These are phyloP conservation scores for Anarsia innoxiella DNA, from an alignment of 2,888 invertebrate species.

Conservation along the genomic window DNA sequence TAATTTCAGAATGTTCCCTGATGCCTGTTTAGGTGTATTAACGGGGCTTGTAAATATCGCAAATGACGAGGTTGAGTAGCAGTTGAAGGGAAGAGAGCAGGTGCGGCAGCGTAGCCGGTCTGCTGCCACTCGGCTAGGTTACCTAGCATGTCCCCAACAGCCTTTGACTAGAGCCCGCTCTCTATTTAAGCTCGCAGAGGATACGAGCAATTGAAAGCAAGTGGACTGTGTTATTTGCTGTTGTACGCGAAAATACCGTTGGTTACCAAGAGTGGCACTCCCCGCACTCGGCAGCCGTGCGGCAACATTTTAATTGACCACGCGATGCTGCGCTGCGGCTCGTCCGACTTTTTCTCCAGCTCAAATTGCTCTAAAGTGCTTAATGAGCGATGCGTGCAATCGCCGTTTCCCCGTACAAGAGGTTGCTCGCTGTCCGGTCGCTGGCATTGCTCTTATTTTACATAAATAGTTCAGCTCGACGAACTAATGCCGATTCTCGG, in stretches of 20 bases:
- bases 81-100: slow-evolving; percentile 3
- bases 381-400: slow-evolving; percentile 75
- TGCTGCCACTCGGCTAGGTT: slow-evolving; percentile 1
- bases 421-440: slow-evolving; percentile 36
- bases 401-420: slow-evolving; percentile 70
- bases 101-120: slow-evolving; percentile 4
- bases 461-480: slow-evolving; percentile 70
- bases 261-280: slow-evolving; percentile 24
- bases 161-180: slow-evolving; percentile 8
- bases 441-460: slow-evolving; percentile 59
- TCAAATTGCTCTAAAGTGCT: slow-evolving; percentile 75
- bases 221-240: slow-evolving; percentile 16
- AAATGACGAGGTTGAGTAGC: slow-evolving; percentile 4
- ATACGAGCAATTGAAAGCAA: slow-evolving; percentile 15
- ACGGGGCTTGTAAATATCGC: slow-evolving; percentile 8
- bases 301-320: slow-evolving; percentile 72
- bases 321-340: slow-evolving; percentile 66
- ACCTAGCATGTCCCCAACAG: slow-evolving; percentile 6
- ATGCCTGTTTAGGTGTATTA: too few relatives aligned
- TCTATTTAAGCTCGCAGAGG: slow-evolving; percentile 13
- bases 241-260: slow-evolving; percentile 36
- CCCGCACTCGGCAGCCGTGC: slow-evolving; percentile 47
- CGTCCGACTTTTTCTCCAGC: slow-evolving; percentile 66
- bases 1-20: too few relatives aligned
- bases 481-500: slow-evolving; percentile 73